phyloP scores from a whole-genome alignment of 1,140 invertebrate genomes.

The Drosophila prosaltans region DNA sequence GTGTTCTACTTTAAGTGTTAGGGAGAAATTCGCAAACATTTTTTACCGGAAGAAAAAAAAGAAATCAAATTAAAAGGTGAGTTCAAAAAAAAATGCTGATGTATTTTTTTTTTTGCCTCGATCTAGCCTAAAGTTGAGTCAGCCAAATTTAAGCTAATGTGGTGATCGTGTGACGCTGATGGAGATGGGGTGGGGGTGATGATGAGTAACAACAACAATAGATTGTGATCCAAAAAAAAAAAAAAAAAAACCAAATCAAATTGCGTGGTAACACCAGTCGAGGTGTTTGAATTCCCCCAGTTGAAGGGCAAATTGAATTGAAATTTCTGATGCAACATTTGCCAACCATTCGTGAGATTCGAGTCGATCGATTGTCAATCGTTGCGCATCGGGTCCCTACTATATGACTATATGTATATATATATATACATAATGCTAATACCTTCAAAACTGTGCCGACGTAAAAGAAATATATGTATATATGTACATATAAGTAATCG shows the following conservation, averaged over 20 bases:
- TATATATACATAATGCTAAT: constrained; percentile 38
- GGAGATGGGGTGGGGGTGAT: background rate
- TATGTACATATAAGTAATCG: constrained; percentile 48
- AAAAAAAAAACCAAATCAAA: constrained; percentile 20
- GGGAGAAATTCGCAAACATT: constrained; percentile 76
- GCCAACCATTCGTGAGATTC: constrained; percentile 50
- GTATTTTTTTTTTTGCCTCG: background rate
- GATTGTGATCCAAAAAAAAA: constrained; percentile 24
- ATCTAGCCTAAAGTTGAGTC: background rate
- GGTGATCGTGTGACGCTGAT: too few relatives aligned
- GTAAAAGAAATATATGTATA: constrained; percentile 16
- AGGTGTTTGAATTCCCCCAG: constrained; percentile 22
- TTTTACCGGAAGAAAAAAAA: constrained; percentile 81
- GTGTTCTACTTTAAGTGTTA: constrained; percentile 49
- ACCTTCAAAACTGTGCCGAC: constrained; percentile 37
- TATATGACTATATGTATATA: constrained; percentile 5
- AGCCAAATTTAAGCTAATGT: too few relatives aligned
- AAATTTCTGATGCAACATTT: constrained; percentile 71
- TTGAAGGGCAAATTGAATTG: constrained; percentile 62
- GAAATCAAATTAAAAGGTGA: constrained; percentile 79
- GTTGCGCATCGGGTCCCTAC: constrained; percentile 13
- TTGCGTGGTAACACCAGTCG: constrained; percentile 5
- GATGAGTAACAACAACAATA: background rate
- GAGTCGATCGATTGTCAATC: constrained; percentile 13
- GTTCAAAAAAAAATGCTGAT: constrained; percentile 14